These are phyloP conservation scores for Cerastoderma edule DNA, from an alignment of 2,888 invertebrate species.

Conservation along the genomic window DNA sequence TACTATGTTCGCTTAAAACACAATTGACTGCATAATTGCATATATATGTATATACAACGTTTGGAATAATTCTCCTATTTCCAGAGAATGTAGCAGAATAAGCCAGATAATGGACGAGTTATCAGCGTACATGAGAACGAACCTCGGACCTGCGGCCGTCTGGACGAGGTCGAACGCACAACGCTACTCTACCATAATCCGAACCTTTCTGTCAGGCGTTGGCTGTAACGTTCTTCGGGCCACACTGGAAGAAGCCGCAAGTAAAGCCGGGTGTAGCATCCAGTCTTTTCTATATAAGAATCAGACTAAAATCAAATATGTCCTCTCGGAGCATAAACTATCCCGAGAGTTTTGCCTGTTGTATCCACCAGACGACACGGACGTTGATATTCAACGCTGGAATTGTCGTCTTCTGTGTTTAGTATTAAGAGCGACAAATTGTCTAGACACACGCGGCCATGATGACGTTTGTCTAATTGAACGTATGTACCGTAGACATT, in stretches of 20 bases:
- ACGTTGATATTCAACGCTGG: slow-evolving; percentile 31
- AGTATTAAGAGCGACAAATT: slow-evolving; percentile 32
- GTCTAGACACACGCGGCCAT: slow-evolving; percentile 23
- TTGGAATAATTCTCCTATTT: no score
- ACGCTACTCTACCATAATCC: slow-evolving; percentile 38
- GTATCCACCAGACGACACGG: slow-evolving; percentile 29
- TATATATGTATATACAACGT: no score
- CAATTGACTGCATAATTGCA: no score
- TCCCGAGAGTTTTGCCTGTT: slow-evolving; percentile 21
- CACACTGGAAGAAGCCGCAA: slow-evolving; percentile 34
- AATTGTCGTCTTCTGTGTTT: slow-evolving; percentile 42
- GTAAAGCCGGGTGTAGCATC: slow-evolving; percentile 14
- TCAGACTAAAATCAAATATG: slow-evolving; percentile 24
- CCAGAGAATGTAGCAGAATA: no score
- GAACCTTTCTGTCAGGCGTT: slow-evolving; percentile 35
- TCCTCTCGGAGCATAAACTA: slow-evolving; percentile 4
- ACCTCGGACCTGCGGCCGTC: neutral
- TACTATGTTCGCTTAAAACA: no score
- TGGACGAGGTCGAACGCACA: neutral
- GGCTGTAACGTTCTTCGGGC: slow-evolving; percentile 44
- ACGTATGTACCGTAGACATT: slow-evolving; percentile 27
- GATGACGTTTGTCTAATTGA: slow-evolving; percentile 37
- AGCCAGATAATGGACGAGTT: neutral
- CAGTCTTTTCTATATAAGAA: slow-evolving; percentile 26
- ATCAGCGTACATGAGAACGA: neutral